Base-by-base conservation (phyloP, 2,797 vertebrate genomes). In the Dendrocincla fuliginosa region DNA sequence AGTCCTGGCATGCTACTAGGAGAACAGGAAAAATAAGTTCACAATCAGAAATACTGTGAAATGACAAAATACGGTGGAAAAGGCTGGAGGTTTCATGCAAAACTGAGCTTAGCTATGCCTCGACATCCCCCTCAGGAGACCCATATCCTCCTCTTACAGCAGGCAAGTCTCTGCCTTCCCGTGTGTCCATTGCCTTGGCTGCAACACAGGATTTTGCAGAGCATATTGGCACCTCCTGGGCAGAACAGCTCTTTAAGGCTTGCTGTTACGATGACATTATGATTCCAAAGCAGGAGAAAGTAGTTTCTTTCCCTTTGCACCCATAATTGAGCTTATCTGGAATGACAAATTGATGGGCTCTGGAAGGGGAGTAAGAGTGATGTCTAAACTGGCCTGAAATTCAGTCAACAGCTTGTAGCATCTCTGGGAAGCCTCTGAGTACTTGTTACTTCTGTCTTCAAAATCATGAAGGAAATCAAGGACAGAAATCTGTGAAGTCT, bases 371-470 rank as follows among this genome's bases (percentile, higher is more conserved):
- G 60, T 32, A 70, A 33, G 24, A 90, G 11, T 16, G 22, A 52
- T 32, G 44, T 69, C 64, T 78, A 89, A 81, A 92, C 30, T 75
- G 69, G 61, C 79, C 76, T 88, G 73, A 90, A 93, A 92, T 73
- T 75, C 84, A 91, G 47, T 35, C 2, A 20, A 76, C 79, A 90
- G 79, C 69, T 86, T 93, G 85, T 39, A 81, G 63, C 55, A 76
- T 86, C 69, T 87, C 80, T 18, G 32, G 16, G 55, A 93, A 90
- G 50, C 23, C 18, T 67, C 77, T 28, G 70, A 79, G 69, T 59
- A 18, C 50, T 65, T 86, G 55, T 20, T 84, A 19, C 47, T 81
- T 68, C 61, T 76, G 33, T 50, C 84, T 91, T 60, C 2, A 7
- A 69, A 93, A 84, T 63, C 24, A 25, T 53, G 59, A 67, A 63